Conservation (phyloP, 1,140 invertebrate species). For the Ostrea denselamellosa region DNA sequence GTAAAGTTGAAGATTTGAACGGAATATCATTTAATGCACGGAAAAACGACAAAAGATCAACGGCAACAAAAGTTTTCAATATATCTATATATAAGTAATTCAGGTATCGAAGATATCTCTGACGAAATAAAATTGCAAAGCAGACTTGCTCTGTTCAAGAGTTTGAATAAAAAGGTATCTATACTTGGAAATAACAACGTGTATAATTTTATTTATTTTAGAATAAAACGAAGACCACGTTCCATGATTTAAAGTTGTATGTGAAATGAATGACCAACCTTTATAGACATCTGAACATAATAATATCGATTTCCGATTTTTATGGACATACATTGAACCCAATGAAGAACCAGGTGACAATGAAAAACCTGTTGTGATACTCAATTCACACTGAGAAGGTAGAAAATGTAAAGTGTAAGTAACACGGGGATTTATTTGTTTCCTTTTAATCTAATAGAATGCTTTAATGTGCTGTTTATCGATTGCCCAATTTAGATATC, state of each 20-base stretch:
- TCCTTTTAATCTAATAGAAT: conserved; percentile 17
- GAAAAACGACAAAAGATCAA: no score
- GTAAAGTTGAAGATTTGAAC: no score
- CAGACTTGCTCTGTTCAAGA: no score
- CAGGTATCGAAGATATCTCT: no score
- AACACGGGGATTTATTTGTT: conserved; percentile 4
- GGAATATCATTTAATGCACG: no score
- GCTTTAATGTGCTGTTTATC: conserved; percentile 25
- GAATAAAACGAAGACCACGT: no score
- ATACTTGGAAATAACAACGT: no score
- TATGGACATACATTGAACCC: not conserved
- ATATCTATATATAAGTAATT: no score
- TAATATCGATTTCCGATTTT: not conserved
- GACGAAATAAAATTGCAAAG: no score
- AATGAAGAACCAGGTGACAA: not conserved
- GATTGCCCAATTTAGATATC: conserved; percentile 29
- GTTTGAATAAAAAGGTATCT: no score
- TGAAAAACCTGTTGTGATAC: not conserved
- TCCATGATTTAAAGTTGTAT: not conserved
- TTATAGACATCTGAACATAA: not conserved
- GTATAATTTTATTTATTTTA: no score
- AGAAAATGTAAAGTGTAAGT: conserved; percentile 4
- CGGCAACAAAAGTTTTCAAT: no score
- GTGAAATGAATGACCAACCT: not conserved
- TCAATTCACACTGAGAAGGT: not conserved